Percentiles rank a stretch among this genome's conserved stretches.
Conservation (phyloP, 2,797 vertebrate species). For the Phataginus tricuspis region DNA sequence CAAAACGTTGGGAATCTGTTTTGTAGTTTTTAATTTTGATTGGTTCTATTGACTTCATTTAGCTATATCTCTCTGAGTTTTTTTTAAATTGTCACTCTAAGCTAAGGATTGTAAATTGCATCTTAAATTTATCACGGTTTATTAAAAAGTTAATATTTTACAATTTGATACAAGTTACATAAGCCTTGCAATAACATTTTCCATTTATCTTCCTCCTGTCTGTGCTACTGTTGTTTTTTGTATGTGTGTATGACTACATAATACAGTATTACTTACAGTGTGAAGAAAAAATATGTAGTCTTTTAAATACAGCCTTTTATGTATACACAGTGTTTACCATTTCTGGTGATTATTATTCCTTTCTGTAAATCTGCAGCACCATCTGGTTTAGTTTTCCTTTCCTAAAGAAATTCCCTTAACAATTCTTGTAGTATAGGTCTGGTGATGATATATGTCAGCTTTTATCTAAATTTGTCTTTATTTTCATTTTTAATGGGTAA, state of each 20-base stretch:
- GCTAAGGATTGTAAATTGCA: background rate
- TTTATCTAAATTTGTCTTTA: background rate
- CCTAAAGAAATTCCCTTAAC: background rate
- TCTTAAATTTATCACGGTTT: background rate
- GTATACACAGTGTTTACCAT: background rate
- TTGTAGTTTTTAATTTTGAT: background rate
- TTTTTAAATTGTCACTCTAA: background rate
- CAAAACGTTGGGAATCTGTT: background rate
- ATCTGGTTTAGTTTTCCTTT: constrained; percentile 34
- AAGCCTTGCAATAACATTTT: background rate
- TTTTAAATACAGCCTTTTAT: background rate
- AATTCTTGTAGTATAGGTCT: background rate
- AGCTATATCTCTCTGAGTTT: background rate
- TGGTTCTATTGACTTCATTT: background rate
- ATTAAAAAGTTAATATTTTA: background rate
- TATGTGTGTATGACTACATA: background rate
- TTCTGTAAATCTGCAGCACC: background rate
- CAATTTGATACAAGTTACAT: background rate
- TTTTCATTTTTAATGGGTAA: background rate
- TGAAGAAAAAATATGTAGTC: background rate
- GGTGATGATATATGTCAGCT: background rate
- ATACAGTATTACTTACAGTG: background rate
- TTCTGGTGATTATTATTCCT: background rate
- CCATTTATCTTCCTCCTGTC: background rate
- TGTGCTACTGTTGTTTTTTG: background rate